A percentile compares a stretch with the other conserved stretches of the same genome.
These are phyloP conservation scores for Caradrina clavipalpis DNA, from an alignment of 2,888 invertebrate genomes.

Conservation along the genomic window DNA sequence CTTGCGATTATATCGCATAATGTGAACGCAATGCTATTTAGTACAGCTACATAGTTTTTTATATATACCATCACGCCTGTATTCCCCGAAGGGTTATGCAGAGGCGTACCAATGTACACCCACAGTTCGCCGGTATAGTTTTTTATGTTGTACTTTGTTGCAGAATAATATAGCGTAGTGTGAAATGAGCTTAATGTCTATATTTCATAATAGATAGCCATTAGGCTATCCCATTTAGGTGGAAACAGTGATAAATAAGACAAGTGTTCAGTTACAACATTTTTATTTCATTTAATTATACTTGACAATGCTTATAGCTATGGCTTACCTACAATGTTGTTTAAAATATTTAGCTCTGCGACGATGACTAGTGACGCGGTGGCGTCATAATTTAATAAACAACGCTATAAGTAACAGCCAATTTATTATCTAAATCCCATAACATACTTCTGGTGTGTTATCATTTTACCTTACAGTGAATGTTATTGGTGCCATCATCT, in stretches of 20 bases:
- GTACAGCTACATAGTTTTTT: no score
- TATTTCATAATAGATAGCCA: no score
- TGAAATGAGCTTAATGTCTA: no score
- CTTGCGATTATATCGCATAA: no score
- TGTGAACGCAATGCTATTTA: no score
- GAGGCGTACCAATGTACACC: no score
- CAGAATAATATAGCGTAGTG: no score
- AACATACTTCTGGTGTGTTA: conserved; percentile 86
- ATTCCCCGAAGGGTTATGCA: no score
- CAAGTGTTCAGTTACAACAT: conserved; percentile 64
- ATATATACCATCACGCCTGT: no score
- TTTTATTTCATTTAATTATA: conserved; percentile 69
- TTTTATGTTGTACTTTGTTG: no score
- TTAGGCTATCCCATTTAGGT: no score
- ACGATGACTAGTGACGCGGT: conserved; percentile 38
- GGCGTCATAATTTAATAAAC: conserved; percentile 58
- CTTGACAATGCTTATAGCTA: conserved; percentile 67
- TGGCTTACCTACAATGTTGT: conserved; percentile 66
- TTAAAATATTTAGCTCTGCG: conserved; percentile 52
- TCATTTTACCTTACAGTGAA: conserved; percentile 89
- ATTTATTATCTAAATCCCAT: conserved; percentile 70
- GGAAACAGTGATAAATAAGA: conserved; percentile 26
- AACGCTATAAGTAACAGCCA: conserved; percentile 65
- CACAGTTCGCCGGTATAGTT: no score
- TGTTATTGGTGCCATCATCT: conserved; percentile 72